phyloP scores from a whole-genome alignment of 1,140 invertebrate species.

The Microplitis mediator region DNA sequence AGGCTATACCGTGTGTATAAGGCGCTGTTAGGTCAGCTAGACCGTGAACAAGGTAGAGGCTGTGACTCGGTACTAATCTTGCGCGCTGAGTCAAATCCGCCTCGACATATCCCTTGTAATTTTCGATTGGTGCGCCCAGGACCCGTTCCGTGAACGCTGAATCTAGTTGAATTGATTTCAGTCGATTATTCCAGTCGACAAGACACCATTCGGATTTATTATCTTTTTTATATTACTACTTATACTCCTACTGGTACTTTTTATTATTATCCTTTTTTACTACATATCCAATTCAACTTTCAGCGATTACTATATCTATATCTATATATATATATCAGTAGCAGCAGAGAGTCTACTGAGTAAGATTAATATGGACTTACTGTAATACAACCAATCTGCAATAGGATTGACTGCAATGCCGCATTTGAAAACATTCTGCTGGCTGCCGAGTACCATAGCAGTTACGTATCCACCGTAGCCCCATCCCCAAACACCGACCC shows the following conservation, averaged over 20 bases:
- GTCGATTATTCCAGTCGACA: slow-evolving; percentile 10
- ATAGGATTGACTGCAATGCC: slow-evolving; percentile 93
- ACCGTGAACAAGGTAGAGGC: slow-evolving; percentile 88
- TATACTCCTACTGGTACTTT: too few species aligned
- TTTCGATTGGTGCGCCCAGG: slow-evolving; percentile 85
- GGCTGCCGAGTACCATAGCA: slow-evolving; percentile 83
- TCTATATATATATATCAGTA: too few species aligned
- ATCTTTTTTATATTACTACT: too few species aligned
- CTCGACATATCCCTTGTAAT: slow-evolving; percentile 91
- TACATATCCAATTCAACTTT: too few species aligned
- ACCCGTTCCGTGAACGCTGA: slow-evolving; percentile 93
- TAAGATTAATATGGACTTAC: slow-evolving; percentile 66
- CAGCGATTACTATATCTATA: too few species aligned
- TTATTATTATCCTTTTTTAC: too few species aligned
- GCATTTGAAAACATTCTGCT: slow-evolving; percentile 87
- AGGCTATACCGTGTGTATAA: slow-evolving; percentile 87
- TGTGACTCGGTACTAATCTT: slow-evolving; percentile 81
- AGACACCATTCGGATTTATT: background rate
- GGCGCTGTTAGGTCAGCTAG: slow-evolving; percentile 89
- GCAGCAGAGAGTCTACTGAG: background rate
- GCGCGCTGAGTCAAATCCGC: slow-evolving; percentile 87
- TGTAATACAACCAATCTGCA: slow-evolving; percentile 93
- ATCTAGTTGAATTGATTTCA: slow-evolving; percentile 66
- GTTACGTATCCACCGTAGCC: slow-evolving; percentile 95
- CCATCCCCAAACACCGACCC: slow-evolving; percentile 94